Evolutionary conservation across 2,797 vertebrate genomes (phyloP).

Genomic region (Dicrostonyx torquatus): DNA sequence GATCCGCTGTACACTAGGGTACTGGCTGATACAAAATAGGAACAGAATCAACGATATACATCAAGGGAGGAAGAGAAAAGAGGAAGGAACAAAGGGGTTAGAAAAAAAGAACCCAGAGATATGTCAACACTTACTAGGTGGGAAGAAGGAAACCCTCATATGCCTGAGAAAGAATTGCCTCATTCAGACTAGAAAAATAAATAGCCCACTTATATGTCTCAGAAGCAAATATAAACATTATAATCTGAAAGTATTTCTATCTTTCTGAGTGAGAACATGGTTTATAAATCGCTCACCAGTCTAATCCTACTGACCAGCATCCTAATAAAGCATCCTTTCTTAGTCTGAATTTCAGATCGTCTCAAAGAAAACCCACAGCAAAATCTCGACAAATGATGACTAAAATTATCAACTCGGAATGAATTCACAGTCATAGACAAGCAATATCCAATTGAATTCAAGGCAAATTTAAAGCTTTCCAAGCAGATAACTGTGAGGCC

Average conservation of each 20-base stretch:
- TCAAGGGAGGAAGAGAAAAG: not conserved
- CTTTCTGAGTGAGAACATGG: conserved; percentile 22
- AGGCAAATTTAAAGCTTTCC: not conserved
- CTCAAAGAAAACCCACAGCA: conserved; percentile 36
- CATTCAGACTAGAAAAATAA: conserved; percentile 32
- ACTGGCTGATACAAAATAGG: not conserved
- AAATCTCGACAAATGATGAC: not conserved
- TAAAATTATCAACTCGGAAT: conserved; percentile 43
- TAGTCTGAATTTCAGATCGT: conserved; percentile 36
- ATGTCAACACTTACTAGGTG: not conserved
- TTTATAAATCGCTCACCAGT: conserved; percentile 9
- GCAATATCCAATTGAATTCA: conserved; percentile 48
- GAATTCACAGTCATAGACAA: conserved; percentile 17
- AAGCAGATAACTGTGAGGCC: not conserved
- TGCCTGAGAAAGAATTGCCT: not conserved
- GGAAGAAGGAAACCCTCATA: not conserved
- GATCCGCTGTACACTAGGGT: not conserved
- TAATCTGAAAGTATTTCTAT: conserved; percentile 3
- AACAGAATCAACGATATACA: not conserved
- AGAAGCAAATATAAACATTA: conserved; percentile 6
- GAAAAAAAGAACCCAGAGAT: conserved; percentile 21
- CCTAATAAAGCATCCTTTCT: conserved; percentile 17
- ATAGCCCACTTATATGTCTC: not conserved
- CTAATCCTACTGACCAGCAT: not conserved
- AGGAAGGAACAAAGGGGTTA: not conserved